Percentiles rank a stretch among this genome's conserved stretches.
These are phyloP conservation scores for Corapipo altera DNA, from an alignment of 2,113 vertebrate species.

Conservation along the genomic window DNA sequence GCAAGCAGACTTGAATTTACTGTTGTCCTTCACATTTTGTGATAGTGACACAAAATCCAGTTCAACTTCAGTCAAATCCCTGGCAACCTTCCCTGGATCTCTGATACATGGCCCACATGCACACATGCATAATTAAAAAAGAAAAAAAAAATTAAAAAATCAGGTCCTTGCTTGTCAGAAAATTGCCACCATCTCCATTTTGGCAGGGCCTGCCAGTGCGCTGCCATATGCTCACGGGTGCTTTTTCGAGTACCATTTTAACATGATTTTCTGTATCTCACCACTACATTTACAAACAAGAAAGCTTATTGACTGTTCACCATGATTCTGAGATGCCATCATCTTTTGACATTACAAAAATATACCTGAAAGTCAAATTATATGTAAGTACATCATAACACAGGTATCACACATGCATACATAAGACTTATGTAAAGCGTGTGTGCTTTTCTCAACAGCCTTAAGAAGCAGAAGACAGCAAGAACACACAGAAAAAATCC, in stretches of 20 bases:
- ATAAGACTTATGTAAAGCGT: accelerated
- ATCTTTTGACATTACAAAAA: not conserved
- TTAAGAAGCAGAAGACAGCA: not conserved
- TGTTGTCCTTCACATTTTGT: not conserved
- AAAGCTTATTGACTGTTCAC: not conserved
- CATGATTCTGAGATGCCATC: not conserved
- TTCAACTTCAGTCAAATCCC: not conserved
- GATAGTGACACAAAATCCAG: not conserved
- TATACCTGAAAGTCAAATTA: not conserved
- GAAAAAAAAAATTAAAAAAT: not conserved
- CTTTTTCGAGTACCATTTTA: not conserved
- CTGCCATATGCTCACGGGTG: not conserved
- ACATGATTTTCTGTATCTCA: not conserved
- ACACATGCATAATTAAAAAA: not conserved
- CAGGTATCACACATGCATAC: accelerated
- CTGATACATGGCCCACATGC: not conserved
- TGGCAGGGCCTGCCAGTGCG: not conserved
- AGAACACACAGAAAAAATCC: not conserved
- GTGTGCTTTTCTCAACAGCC: not conserved
- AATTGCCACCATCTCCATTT: not conserved
- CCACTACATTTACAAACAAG: not conserved
- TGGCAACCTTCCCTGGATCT: not conserved
- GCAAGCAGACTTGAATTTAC: not conserved
- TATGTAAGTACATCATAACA: not conserved
- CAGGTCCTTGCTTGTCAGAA: not conserved